A percentile compares a stretch with the other conserved stretches of the same genome.
phyloP scores from a whole-genome alignment of 2,113 vertebrate species.

The Phainopepla nitens region DNA sequence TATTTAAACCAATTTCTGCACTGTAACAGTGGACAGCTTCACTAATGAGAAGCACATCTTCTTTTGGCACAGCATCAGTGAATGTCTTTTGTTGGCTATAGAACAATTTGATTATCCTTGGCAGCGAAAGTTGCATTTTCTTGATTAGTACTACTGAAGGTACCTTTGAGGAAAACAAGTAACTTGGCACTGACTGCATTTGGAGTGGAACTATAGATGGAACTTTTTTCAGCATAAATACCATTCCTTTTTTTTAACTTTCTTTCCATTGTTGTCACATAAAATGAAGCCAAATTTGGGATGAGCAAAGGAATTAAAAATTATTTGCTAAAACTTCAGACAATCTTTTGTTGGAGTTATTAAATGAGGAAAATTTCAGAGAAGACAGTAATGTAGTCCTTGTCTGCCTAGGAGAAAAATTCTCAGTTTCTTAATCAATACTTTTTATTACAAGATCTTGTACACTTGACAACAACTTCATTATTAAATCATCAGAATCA shows the following conservation, averaged over 20 bases:
- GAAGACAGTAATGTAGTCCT: not conserved
- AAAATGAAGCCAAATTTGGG: not conserved
- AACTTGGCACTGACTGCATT: not conserved
- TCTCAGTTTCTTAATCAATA: not conserved
- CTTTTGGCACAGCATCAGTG: not conserved
- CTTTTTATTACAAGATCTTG: not conserved
- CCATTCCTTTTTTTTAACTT: not conserved
- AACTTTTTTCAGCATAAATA: not conserved
- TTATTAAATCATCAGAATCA: not conserved
- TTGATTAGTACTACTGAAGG: constrained; percentile 1
- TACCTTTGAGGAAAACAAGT: not conserved
- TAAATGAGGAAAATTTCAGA: not conserved
- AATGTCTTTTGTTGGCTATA: not conserved
- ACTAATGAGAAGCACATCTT: not conserved
- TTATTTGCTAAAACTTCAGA: not conserved
- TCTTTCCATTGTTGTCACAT: not conserved
- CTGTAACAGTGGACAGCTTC: not conserved
- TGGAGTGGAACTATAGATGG: not conserved
- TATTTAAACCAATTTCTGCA: not conserved
- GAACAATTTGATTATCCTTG: not conserved
- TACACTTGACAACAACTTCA: not conserved
- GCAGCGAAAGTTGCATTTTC: not conserved
- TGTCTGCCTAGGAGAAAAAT: not conserved
- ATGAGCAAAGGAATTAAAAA: not conserved
- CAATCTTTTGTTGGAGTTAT: not conserved